A percentile compares a stretch with the other conserved stretches of the same genome.
These are phyloP conservation scores for Periophthalmodon schlosseri DNA, from an alignment of 2,113 vertebrate genomes.

Conservation along the genomic window DNA sequence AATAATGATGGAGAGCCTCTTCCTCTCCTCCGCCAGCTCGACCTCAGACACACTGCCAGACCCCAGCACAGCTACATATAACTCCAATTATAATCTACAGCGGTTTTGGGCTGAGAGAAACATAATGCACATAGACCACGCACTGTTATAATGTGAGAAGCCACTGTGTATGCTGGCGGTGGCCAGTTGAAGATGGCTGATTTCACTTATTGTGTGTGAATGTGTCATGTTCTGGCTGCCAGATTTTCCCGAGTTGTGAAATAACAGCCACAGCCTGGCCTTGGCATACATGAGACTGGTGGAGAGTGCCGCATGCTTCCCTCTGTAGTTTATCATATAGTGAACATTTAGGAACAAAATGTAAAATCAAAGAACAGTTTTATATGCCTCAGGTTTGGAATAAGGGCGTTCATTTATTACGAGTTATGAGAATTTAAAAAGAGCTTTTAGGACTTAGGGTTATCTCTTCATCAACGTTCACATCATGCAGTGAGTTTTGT, in stretches of 20 bases:
- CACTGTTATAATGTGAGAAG: slow-evolving; percentile 43
- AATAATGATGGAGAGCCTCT: slow-evolving; percentile 54
- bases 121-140: slow-evolving; percentile 54
- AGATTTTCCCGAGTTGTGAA: slow-evolving; percentile 55
- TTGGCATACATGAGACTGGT: slow-evolving; percentile 29
- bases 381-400: too few relatives aligned
- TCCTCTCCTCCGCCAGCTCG: slow-evolving; percentile 42
- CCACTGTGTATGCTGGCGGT: slow-evolving; percentile 36
- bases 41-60: slow-evolving; percentile 57
- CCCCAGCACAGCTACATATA: slow-evolving; percentile 59
- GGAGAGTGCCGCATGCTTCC: slow-evolving; percentile 19
- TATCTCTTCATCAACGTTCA: not conserved
- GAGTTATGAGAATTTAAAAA: too few relatives aligned
- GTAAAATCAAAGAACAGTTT: not conserved
- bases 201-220: slow-evolving; percentile 34
- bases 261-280: slow-evolving; percentile 40
- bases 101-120: slow-evolving; percentile 52
- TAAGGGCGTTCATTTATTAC: too few relatives aligned
- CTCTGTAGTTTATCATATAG: slow-evolving; percentile 40
- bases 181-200: slow-evolving; percentile 52
- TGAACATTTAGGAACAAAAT: not conserved
- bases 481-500: not conserved
- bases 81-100: slow-evolving; percentile 55
- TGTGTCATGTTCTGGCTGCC: slow-evolving; percentile 16
- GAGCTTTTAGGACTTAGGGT: not conserved